These are phyloP conservation scores for Isotomurus palustris DNA, from an alignment of 2,888 invertebrate genomes.

Conservation along the genomic window DNA sequence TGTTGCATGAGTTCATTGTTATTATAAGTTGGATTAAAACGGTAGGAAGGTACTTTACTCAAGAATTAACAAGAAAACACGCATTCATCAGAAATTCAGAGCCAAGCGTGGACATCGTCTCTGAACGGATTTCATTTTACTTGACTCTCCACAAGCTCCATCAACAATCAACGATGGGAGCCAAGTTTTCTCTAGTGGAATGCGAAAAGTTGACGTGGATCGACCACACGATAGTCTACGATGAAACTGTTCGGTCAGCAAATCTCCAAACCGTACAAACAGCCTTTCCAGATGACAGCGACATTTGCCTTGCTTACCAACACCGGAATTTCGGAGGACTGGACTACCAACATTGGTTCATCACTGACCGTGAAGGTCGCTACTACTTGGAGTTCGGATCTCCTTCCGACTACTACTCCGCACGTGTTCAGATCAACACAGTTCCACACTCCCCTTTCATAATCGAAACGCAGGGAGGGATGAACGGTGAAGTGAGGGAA, in stretches of 20 bases:
- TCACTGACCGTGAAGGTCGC: not conserved
- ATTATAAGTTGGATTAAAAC: too few species aligned
- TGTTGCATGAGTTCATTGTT: too few species aligned
- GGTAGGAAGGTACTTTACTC: too few species aligned
- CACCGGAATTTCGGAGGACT: not conserved
- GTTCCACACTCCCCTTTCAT: not conserved
- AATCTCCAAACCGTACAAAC: not conserved
- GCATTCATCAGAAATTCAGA: too few species aligned
- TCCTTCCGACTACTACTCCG: slow-evolving; percentile 4
- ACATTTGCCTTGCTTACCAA: slow-evolving; percentile 1
- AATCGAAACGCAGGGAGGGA: not conserved
- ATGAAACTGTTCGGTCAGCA: slow-evolving; percentile 1
- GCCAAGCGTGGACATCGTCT: too few species aligned
- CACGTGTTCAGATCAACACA: slow-evolving; percentile 12
- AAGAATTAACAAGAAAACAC: too few species aligned
- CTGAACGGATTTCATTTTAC: too few species aligned
- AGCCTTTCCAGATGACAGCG: not conserved
- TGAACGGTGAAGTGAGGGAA: slow-evolving; percentile 1
- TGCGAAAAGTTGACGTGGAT: slow-evolving; percentile 12
- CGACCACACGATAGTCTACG: slow-evolving; percentile 9
- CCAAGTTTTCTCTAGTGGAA: not conserved
- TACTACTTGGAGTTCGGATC: slow-evolving; percentile 11
- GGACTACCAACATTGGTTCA: slow-evolving; percentile 9
- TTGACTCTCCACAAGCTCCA: too few species aligned
- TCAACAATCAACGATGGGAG: slow-evolving; percentile 4